Conservation (phyloP, 2,888 invertebrate genomes). For the Volucella inflata region DNA sequence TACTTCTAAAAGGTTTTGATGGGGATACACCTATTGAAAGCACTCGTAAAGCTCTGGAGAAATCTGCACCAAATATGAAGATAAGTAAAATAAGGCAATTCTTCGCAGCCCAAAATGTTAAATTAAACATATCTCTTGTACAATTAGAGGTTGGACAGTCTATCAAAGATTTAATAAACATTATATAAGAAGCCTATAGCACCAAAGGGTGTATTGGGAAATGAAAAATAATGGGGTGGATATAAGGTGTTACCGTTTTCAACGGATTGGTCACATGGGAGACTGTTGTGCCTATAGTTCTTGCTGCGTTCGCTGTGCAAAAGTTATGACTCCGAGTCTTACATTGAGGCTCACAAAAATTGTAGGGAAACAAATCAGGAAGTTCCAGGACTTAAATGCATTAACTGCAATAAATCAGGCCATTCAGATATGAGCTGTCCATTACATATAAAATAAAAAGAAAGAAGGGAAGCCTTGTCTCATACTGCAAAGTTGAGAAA, state of each 20-base stretch:
- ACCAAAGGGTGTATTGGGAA: conserved; percentile 17
- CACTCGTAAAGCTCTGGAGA: no score
- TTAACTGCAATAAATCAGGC: conserved; percentile 6
- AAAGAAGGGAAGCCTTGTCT: background rate
- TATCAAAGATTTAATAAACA: background rate
- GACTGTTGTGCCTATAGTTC: conserved; percentile 2
- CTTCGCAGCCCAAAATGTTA: no score
- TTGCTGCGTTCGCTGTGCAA: conserved; percentile 16
- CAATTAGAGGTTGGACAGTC: conserved; percentile 19
- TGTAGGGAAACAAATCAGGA: conserved; percentile 1
- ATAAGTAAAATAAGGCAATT: no score
- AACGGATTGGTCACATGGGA: no score
- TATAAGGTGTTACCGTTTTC: conserved; percentile 9
- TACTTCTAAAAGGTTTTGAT: no score
- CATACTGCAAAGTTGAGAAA: background rate
- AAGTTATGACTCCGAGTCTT: background rate
- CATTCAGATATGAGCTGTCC: background rate
- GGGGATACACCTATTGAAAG: no score
- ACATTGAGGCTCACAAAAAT: background rate
- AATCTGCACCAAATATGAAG: no score
- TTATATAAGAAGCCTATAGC: background rate
- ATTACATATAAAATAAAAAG: background rate
- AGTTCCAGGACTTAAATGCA: no score
- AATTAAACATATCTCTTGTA: conserved; percentile 12
- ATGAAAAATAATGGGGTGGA: background rate